Base-by-base conservation (phyloP, 2,797 vertebrate species). In the Clamator glandarius region DNA sequence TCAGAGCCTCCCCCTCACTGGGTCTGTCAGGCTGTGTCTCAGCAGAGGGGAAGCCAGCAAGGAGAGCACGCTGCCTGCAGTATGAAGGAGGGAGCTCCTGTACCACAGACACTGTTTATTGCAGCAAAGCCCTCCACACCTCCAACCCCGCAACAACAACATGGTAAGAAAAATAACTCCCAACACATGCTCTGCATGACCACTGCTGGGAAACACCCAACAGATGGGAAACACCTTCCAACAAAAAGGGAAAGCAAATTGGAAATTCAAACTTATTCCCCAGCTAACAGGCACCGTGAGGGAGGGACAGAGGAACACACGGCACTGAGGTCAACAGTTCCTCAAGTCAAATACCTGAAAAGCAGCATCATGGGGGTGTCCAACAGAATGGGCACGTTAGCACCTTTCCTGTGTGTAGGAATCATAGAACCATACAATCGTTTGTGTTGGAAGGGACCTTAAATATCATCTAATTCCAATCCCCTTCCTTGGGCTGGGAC, bases 341-440 rank as follows among this genome's bases (percentile, higher is more conserved):
- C 54, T 69, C 13, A 8, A 7, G 11, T 29, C 59, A 80, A 39
- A 76, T 15, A 72, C 42, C 67, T 55, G n/a, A 69, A 72, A 19
- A 2, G 1, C 64, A 62, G 33, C 51, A 52, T 11, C 29, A 5
- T 2, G 21, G 48, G 29, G 15, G 26, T 6, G 19, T 48, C 41
- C 3, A 3, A n/a, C 33, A 57, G 39, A 39, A 39, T 39, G 39
- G 39, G n/a, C 73, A 54, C 8, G 12, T 35, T 15, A 5, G 11
- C 8, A 2, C n/a, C 29, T 4, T 54, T 25, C 48, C 68, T 24
- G 9, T 0, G 0, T 2, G 25, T 16, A 5, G 20, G 5, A 18
- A 9, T 8, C 39, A 39, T 39, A 39, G n/a, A n/a, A n/a, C n/a
- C n/a, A n/a, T n/a, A 39, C 39, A 39, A 39, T 39, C 12, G 39